Evolutionary conservation across 2,113 vertebrate genomes (phyloP).

Genomic region (Delphinus delphis): DNA sequence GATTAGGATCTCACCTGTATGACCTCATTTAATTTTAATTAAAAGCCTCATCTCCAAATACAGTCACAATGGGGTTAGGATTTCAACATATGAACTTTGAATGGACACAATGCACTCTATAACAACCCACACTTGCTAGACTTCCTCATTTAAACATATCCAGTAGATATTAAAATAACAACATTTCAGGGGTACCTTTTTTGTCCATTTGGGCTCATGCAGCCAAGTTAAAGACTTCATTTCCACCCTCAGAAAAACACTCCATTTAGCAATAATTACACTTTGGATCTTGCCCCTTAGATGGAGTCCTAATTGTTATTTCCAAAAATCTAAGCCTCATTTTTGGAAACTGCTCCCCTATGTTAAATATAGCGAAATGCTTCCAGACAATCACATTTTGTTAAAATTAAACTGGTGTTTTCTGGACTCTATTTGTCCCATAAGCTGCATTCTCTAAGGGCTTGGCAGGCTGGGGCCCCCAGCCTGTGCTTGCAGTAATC

Average conservation of each 20-base stretch:
- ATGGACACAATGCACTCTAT: neutral
- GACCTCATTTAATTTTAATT: neutral
- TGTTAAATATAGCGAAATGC: conserved; percentile 50
- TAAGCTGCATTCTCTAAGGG: conserved; percentile 59
- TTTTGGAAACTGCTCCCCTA: conserved; percentile 65
- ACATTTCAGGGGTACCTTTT: neutral
- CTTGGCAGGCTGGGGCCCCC: neutral
- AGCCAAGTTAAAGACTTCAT: conserved; percentile 25
- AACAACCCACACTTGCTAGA: neutral
- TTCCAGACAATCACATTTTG: conserved; percentile 60
- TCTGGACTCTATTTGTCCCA: conserved; percentile 57
- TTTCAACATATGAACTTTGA: neutral
- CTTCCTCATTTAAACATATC: neutral
- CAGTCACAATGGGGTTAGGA: neutral
- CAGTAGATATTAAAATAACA: neutral
- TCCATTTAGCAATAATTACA: conserved; percentile 40
- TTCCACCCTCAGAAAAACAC: conserved; percentile 40
- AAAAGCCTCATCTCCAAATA: neutral
- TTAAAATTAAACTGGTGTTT: conserved; percentile 60
- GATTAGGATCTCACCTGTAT: neutral
- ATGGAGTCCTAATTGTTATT: conserved; percentile 56
- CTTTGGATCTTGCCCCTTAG: conserved; percentile 47
- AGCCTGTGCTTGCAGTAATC: conserved; percentile 47
- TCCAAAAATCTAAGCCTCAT: conserved; percentile 52
- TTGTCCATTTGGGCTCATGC: conserved; percentile 9